Conservation (phyloP, 1,140 invertebrate genomes). For the Diplogasteroides magnus region DNA sequence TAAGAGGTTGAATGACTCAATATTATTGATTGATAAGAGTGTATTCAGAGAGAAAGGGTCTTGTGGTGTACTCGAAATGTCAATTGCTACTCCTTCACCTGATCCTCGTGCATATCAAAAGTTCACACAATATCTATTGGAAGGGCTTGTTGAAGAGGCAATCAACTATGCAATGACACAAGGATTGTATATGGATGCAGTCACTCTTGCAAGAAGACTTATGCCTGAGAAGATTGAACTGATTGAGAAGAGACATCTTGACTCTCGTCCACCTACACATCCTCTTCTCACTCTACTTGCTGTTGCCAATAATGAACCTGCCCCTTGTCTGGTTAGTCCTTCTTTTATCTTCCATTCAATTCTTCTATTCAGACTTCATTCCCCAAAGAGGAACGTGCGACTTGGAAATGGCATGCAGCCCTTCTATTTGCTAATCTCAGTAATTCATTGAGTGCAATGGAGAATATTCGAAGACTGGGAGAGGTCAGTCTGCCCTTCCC, state of each 20-base stretch:
- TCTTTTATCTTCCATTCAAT: too few species aligned
- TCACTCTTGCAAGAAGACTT: constrained; percentile 17
- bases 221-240: constrained; percentile 15
- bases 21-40: too few species aligned
- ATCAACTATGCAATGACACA: constrained; percentile 17
- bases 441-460: not conserved
- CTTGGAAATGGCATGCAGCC: constrained; percentile 21
- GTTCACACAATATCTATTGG: constrained; percentile 17
- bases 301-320: constrained; percentile 17
- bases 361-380: constrained; percentile 11
- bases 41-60: not conserved
- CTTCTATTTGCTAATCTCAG: constrained; percentile 16
- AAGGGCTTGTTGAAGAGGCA: constrained; percentile 25
- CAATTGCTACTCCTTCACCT: not conserved
- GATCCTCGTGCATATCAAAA: constrained; percentile 14
- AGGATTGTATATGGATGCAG: constrained; percentile 23
- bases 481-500: too few species aligned
- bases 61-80: not conserved
- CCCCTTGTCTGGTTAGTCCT: constrained; percentile 17
- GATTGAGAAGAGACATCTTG: constrained; percentile 18
- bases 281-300: constrained; percentile 22
- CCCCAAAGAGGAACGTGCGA: constrained; percentile 12
- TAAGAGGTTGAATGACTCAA: too few species aligned
- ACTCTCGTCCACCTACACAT: constrained; percentile 13
- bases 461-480: not conserved